These are phyloP conservation scores for Thamnophis elegans DNA, from an alignment of 2,797 vertebrate species.

Conservation along the genomic window DNA sequence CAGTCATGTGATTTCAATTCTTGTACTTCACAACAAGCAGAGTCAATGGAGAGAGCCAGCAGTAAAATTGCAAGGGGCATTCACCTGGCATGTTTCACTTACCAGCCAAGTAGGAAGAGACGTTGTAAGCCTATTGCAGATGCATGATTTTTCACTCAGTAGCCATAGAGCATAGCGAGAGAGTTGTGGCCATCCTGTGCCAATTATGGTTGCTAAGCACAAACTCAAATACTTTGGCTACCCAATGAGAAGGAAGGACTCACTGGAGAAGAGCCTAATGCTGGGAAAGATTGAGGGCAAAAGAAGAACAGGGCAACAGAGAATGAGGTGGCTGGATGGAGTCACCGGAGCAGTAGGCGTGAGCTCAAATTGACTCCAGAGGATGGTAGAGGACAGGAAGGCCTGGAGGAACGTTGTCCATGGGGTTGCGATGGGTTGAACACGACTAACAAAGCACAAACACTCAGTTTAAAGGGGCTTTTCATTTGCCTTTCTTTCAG, in stretches of 20 bases:
- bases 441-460: neutral
- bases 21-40: neutral
- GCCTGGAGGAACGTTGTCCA: no score
- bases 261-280: no score
- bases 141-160: neutral
- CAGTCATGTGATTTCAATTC: neutral
- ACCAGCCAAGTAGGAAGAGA: neutral
- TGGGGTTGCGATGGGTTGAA: no score
- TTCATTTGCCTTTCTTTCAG: neutral
- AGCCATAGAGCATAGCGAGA: neutral
- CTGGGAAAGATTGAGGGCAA: no score
- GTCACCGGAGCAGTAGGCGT: no score
- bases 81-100: neutral
- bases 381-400: no score
- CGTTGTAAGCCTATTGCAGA: neutral
- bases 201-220: neutral
- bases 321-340: no score
- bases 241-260: no score
- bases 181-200: neutral
- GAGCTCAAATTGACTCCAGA: no score
- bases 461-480: neutral
- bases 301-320: no score
- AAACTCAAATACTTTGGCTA: no score
- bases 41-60: neutral
- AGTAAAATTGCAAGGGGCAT: neutral